A percentile compares a stretch with the other conserved stretches of the same genome.
These are phyloP conservation scores for Drosophila nannoptera DNA, from an alignment of 1,140 invertebrate genomes.

Conservation along the genomic window DNA sequence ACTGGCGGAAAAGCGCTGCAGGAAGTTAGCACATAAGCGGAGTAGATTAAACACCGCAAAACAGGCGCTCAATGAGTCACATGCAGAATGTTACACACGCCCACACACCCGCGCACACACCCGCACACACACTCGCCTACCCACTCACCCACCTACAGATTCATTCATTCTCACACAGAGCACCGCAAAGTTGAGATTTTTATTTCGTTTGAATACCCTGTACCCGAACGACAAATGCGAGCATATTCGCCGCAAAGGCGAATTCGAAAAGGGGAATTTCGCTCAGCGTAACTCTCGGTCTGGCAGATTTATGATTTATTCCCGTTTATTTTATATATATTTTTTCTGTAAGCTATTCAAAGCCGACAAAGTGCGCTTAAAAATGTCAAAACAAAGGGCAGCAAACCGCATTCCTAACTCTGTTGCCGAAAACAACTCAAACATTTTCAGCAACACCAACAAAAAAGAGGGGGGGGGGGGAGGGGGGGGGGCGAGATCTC, in stretches of 20 bases:
- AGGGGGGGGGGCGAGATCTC: too few relatives aligned
- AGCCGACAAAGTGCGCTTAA: conserved; percentile 69
- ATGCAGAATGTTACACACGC: conserved; percentile 50
- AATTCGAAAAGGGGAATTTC: background rate
- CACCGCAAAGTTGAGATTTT: conserved; percentile 17
- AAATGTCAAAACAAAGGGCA: conserved; percentile 57
- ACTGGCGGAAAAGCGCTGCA: conserved; percentile 30
- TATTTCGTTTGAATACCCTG: conserved; percentile 9
- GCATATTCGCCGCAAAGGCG: background rate
- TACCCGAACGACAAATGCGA: background rate
- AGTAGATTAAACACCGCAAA: conserved; percentile 77
- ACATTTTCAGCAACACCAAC: conserved; percentile 7
- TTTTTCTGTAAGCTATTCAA: conserved; percentile 37
- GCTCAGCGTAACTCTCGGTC: background rate
- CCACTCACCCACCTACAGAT: background rate
- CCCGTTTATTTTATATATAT: conserved; percentile 1
- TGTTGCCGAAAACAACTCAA: conserved; percentile 4
- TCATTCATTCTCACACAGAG: background rate
- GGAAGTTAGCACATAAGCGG: conserved; percentile 69
- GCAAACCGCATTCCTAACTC: conserved; percentile 18
- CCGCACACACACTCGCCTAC: background rate
- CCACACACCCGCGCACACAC: background rate
- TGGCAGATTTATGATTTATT: background rate
- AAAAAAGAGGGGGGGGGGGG: background rate
- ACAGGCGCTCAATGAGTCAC: conserved; percentile 73